A percentile compares a stretch with the other conserved stretches of the same genome.
Evolutionary conservation across 2,888 invertebrate species (phyloP).

Genomic region (Dorcus parallelipipedus): DNA sequence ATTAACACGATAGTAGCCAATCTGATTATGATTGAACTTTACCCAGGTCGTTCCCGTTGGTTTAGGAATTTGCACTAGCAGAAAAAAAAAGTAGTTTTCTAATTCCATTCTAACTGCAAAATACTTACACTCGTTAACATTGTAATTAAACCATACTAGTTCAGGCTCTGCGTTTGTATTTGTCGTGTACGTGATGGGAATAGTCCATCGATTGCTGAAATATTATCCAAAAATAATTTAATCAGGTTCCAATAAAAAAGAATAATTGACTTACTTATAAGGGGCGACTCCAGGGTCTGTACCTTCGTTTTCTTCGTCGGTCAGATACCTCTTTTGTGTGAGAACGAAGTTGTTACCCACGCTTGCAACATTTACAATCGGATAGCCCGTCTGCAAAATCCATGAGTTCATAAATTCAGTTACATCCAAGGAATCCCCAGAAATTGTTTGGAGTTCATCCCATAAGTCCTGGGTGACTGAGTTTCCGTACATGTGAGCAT

Average conservation of each 20-base stretch:
- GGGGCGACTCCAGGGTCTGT: background rate
- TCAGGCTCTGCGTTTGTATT: slow-evolving; percentile 29
- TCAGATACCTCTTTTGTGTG: slow-evolving; percentile 73
- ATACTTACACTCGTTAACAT: slow-evolving; percentile 52
- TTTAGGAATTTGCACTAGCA: slow-evolving; percentile 43
- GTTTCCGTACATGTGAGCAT: slow-evolving; percentile 65
- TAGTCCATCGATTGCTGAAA: slow-evolving; percentile 76
- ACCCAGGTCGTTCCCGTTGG: slow-evolving; percentile 60
- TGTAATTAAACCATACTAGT: slow-evolving; percentile 34
- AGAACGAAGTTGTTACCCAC: slow-evolving; percentile 54
- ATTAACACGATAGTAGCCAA: slow-evolving; percentile 87
- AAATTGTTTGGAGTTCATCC: slow-evolving; percentile 59
- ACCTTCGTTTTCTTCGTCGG: slow-evolving; percentile 50
- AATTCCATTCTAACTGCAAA: background rate
- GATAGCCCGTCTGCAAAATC: slow-evolving; percentile 87
- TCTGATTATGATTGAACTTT: slow-evolving; percentile 81
- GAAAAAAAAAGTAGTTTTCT: too few relatives aligned
- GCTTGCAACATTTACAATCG: slow-evolving; percentile 63
- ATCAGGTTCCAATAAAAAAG: background rate
- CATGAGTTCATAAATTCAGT: slow-evolving; percentile 76
- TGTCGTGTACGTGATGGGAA: slow-evolving; percentile 77
- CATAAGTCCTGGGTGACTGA: slow-evolving; percentile 80
- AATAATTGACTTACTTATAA: background rate
- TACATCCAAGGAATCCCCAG: slow-evolving; percentile 54
- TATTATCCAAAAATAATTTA: background rate